These are phyloP conservation scores for Diuraphis noxia DNA, from an alignment of 1,140 invertebrate genomes.

Conservation along the genomic window DNA sequence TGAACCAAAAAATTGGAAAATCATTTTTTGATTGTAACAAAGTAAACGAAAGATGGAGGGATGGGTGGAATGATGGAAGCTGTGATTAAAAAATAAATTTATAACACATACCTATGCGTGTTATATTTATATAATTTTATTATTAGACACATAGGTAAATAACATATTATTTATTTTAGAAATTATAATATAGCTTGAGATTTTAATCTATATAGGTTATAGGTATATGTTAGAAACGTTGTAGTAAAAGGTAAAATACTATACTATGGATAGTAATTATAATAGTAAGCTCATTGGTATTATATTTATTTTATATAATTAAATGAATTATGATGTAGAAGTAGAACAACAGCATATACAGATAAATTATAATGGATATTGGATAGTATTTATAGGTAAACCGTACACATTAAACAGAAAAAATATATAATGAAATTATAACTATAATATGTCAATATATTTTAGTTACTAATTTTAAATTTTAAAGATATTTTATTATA, in stretches of 20 bases:
- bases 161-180: background rate
- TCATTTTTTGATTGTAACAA: constrained; percentile 87
- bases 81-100: constrained; percentile 73
- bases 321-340: too few relatives aligned
- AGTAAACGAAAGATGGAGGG: constrained; percentile 90
- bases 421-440: too few relatives aligned
- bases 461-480: too few relatives aligned
- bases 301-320: too few relatives aligned
- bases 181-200: background rate
- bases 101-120: background rate
- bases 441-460: too few relatives aligned
- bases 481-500: background rate
- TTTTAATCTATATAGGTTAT: background rate
- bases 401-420: too few relatives aligned
- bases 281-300: too few relatives aligned
- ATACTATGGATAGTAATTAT: too few relatives aligned
- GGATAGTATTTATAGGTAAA: too few relatives aligned
- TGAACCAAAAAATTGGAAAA: constrained; percentile 92
- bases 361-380: too few relatives aligned
- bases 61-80: constrained; percentile 95
- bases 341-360: too few relatives aligned
- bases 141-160: background rate
- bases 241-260: background rate
- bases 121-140: background rate
- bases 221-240: too few relatives aligned